Conservation (phyloP, 2,797 vertebrate species). For the Eutrigla gurnardus region DNA sequence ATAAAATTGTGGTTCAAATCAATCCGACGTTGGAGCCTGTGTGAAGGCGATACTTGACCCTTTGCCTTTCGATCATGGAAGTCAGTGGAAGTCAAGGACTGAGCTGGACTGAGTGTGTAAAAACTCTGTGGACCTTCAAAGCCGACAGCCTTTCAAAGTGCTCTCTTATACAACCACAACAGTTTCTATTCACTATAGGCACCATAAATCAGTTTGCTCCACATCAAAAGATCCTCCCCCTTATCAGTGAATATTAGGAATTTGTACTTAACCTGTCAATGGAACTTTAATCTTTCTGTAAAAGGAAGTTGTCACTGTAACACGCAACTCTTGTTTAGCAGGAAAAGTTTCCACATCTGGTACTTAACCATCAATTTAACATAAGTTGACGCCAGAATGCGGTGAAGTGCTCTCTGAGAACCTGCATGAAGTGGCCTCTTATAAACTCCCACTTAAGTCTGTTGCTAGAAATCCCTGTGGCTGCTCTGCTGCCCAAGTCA, state of each 20-base stretch:
- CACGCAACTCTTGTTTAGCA: slow-evolving; percentile 19
- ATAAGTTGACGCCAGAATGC: slow-evolving; percentile 10
- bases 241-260: slow-evolving; percentile 33
- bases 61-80: slow-evolving; percentile 47
- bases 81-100: slow-evolving; percentile 56
- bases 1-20: slow-evolving; percentile 68
- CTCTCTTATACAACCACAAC: slow-evolving; percentile 21
- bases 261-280: slow-evolving; percentile 7
- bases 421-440: slow-evolving; percentile 40
- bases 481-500: slow-evolving; percentile 57
- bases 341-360: slow-evolving; percentile 26
- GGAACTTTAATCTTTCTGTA: slow-evolving; percentile 17
- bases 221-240: slow-evolving; percentile 22
- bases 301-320: slow-evolving; percentile 6
- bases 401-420: slow-evolving; percentile 25
- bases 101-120: slow-evolving; percentile 35
- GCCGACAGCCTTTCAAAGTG: slow-evolving; percentile 45
- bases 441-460: slow-evolving; percentile 46
- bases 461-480: slow-evolving; percentile 20
- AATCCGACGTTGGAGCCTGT: slow-evolving; percentile 62
- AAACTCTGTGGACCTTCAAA: slow-evolving; percentile 52
- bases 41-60: slow-evolving; percentile 59
- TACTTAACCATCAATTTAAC: slow-evolving; percentile 25
- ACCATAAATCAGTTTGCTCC: slow-evolving; percentile 37
- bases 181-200: slow-evolving; percentile 18